Evolutionary conservation across 64 coral and sea anemone species (phyloP), one percentile per base, ranked within the genome.

Genomic region (Trachythela sp.): DNA sequence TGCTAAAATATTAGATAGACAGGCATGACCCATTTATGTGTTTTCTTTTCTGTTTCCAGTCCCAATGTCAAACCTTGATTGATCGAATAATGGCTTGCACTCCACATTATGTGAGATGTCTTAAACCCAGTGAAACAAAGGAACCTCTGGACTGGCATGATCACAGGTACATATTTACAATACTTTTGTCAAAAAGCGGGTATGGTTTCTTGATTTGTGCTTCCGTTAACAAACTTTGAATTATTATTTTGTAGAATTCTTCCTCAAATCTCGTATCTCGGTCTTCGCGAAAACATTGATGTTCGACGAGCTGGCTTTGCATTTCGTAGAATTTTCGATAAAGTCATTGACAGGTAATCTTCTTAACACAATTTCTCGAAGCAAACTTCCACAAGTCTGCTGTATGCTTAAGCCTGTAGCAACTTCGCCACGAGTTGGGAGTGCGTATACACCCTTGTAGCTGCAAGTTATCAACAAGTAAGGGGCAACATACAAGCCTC

Each of bases 41-140:
- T 77, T 15, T 40, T 29, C 48, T 43, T 56, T 36, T 60, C 4
- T 84, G 22, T 80, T 14, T 67, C 8, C 39, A 97, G 95, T 85
- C 68, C 0, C 95, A 98, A 75, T 94, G 92, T n/a, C 89, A 90
- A 13, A 93, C 91, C 0, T 84, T 98, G 40, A 92, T 98, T 1
- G 36, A 42, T 32, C 94, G 94, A 64, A 98, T 98, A 22, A 94
- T 94, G 90, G 83, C 85, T 10, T 98, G 95, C 39, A 98, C 95
- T n/a, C 95, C 95, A 17, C 95, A 98, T 87, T 98, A 98, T 37
- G 93, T 98, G 39, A 88, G 95, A 7, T 98, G 95, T 77, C 88
- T 98, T 42, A 98, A 98, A 83, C 93, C 95, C 4, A 72, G 87
- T 22, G 95, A 98, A 72, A 94, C 91, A 29, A 98, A 98, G 70